phyloP scores from a whole-genome alignment of 1,140 invertebrate species.

The Diachasma alloeum region DNA sequence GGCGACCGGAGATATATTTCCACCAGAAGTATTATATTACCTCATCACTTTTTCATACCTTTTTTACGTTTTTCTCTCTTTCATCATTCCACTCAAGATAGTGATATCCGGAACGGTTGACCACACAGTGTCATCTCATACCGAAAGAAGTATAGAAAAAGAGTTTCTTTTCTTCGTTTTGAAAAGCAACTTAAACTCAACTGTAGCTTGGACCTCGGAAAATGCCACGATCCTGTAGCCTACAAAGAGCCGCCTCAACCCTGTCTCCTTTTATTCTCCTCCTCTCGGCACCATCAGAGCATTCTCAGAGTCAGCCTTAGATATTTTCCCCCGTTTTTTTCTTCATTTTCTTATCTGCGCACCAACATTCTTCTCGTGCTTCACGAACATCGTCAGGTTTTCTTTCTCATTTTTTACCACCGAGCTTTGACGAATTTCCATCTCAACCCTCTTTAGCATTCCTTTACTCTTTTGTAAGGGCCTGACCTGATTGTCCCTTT shows the following conservation, averaged over 20 bases:
- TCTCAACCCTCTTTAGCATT: neutral
- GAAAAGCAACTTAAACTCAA: neutral
- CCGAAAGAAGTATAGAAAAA: neutral
- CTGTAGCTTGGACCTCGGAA: neutral
- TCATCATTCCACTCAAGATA: neutral
- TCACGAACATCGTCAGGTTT: neutral
- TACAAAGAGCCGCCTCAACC: neutral
- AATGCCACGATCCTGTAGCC: neutral
- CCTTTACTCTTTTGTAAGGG: neutral
- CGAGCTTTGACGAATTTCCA: slow-evolving; percentile 9
- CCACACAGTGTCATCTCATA: neutral
- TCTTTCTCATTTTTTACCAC: neutral
- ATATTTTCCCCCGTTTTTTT: neutral
- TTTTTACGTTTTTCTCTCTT: neutral
- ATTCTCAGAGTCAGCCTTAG: slow-evolving; percentile 12
- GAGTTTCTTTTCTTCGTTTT: slow-evolving; percentile 1
- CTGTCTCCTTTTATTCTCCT: neutral
- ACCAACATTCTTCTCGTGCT: slow-evolving; percentile 17
- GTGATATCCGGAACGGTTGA: slow-evolving; percentile 6
- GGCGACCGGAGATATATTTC: neutral
- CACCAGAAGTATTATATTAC: neutral
- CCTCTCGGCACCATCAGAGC: neutral
- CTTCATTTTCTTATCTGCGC: slow-evolving; percentile 1
- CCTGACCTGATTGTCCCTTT: neutral
- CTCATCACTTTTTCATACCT: neutral